Evolutionary conservation across 2,888 invertebrate species (phyloP), one percentile per base, ranked within the genome.

Genomic region (Ennomos fuscantarius): DNA sequence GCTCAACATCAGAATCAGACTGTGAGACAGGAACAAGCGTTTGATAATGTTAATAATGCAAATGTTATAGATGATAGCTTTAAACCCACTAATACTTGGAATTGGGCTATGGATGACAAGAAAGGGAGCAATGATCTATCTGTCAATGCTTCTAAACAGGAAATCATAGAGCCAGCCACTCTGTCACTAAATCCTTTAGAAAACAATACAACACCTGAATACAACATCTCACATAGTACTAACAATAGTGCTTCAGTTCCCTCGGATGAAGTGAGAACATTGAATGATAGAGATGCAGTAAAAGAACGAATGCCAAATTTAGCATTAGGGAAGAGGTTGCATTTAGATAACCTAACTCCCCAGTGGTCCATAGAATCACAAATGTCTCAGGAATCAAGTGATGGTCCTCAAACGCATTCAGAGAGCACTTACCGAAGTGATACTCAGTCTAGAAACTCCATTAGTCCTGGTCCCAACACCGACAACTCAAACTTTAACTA

Each of bases 291-390:
- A 66, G 91, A 92, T 48, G 76, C 79, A 48, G 76, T 88, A 8
- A 86, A 84, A 65, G 92, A 87, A 60, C 82, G 75, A 59, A 81
- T 89, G 68, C 93, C 87, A 51, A 93, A 88, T 71, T 80, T 92
- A 70, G 92, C 85, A 40, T 65, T 87, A 44, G 91, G 88, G 35
- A 92, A 88, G 63, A 80, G 89, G 40, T 82, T 87, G 56, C 84
- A 90, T 68, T 73, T 88, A 71, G 86, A 89, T 41, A 87, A 86
- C 74, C 74, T 89, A 66, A 87, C 94, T 13, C 94, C 94, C 1
- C 94, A 94, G 68, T 94, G 94, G 94, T 94, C 94, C 6, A 93
- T 93, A 52, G 95, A 95, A 74, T 94, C 94, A 35, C 94, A 94
- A 76, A 92, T 94, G 82, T 94, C 94, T 9, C 94, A 94, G 74